Conservation (phyloP, 2,797 vertebrate genomes). For the Poecilia gillii region DNA sequence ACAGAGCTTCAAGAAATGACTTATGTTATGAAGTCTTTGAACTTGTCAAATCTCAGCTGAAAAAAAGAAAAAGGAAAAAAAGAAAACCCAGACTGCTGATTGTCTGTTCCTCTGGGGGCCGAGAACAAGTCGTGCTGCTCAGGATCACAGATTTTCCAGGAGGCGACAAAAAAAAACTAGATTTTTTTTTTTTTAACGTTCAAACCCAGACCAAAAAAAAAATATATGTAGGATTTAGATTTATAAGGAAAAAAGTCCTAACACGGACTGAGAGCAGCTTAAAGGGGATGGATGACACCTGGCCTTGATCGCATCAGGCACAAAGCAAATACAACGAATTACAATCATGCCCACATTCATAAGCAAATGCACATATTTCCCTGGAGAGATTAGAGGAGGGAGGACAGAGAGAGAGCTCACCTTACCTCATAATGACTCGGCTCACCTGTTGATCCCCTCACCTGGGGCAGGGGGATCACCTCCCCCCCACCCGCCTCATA, state of each 20-base stretch:
- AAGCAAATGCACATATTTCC: slow-evolving; percentile 50
- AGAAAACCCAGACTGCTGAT: slow-evolving; percentile 41
- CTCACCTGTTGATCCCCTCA: slow-evolving; percentile 84
- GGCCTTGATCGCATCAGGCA: slow-evolving; percentile 8
- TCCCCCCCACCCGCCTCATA: slow-evolving; percentile 39
- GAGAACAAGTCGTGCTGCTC: slow-evolving; percentile 37
- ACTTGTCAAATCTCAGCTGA: slow-evolving; percentile 44
- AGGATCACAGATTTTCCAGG: slow-evolving; percentile 15
- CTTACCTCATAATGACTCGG: slow-evolving; percentile 80
- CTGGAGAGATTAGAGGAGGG: slow-evolving; percentile 58
- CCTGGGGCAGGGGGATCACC: slow-evolving; percentile 76
- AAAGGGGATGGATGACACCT: slow-evolving; percentile 16
- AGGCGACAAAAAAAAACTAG: slow-evolving; percentile 1
- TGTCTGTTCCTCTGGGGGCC: slow-evolving; percentile 34
- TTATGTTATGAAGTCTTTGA: slow-evolving; percentile 55
- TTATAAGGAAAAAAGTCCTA: slow-evolving; percentile 1
- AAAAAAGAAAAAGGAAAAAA: slow-evolving; percentile 44
- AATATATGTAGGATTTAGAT: neutral
- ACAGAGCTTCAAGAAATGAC: slow-evolving; percentile 37
- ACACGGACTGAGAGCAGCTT: slow-evolving; percentile 10
- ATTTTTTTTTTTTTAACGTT: slow-evolving; percentile 22
- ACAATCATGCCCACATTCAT: slow-evolving; percentile 41
- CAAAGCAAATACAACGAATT: slow-evolving; percentile 48
- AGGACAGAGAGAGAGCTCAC: slow-evolving; percentile 71
- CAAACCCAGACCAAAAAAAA: slow-evolving; percentile 22